Percentiles rank a stretch among this genome's conserved stretches.
These are phyloP conservation scores for Idaea straminata DNA, from an alignment of 2,888 invertebrate genomes.

Conservation along the genomic window DNA sequence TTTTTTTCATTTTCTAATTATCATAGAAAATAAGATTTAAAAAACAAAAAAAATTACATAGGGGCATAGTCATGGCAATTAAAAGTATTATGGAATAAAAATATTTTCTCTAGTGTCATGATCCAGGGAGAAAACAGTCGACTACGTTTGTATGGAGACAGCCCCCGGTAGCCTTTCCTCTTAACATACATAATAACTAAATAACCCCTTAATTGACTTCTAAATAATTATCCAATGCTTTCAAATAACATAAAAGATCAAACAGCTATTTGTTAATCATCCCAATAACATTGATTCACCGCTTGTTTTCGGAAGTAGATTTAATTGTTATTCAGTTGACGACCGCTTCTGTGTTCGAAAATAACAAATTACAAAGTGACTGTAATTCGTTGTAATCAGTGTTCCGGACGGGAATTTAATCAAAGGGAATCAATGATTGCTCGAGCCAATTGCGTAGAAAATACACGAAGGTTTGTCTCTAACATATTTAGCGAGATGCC, in stretches of 20 bases:
- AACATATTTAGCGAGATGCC: slow-evolving; percentile 19
- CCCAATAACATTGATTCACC: slow-evolving; percentile 17
- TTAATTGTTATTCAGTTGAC: slow-evolving; percentile 39
- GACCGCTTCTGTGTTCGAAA: slow-evolving; percentile 35
- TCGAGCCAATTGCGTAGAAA: slow-evolving; percentile 31
- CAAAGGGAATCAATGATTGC: slow-evolving; percentile 54
- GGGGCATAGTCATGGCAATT: too few species aligned
- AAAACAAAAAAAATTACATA: too few species aligned
- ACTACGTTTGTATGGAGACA: too few species aligned
- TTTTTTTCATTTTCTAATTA: too few species aligned
- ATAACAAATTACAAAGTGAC: slow-evolving; percentile 47
- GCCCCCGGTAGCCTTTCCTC: too few species aligned
- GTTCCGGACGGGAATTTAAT: slow-evolving; percentile 50
- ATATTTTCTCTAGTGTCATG: too few species aligned
- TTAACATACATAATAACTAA: too few species aligned
- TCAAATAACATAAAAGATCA: slow-evolving; percentile 2
- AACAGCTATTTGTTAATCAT: slow-evolving; percentile 20
- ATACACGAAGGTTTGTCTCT: slow-evolving; percentile 19
- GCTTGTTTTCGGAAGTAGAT: slow-evolving; percentile 26
- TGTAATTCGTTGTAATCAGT: slow-evolving; percentile 40
- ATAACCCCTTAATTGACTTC: not conserved
- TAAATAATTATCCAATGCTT: not conserved
- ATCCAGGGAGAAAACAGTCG: too few species aligned
- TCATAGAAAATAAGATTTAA: too few species aligned
- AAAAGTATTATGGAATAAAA: too few species aligned